Base-by-base conservation (phyloP, 92 coral and sea anemone species). In the Meandrina meandrites region DNA sequence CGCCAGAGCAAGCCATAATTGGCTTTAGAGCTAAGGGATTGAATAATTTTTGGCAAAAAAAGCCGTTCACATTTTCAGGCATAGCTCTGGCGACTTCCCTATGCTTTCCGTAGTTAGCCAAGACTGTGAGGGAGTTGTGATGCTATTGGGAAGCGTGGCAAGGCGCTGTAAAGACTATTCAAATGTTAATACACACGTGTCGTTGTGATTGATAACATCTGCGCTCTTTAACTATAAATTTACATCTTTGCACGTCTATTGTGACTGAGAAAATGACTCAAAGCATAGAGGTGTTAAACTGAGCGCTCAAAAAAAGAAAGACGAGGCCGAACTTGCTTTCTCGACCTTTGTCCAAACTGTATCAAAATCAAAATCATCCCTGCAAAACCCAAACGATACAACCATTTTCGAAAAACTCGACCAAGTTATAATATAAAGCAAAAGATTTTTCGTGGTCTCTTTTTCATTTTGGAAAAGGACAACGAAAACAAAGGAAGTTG, bases 141-240 rank as follows among this genome's bases (percentile, higher is more conserved):
- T 76, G 18, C 57, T 19, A 28, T 10, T 8, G 40, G 35, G 66
- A 76, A 85, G 76, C 76, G 82, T 58, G 82, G 76, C 76, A 34
- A 45, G 57, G 24, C 37, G 8, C 66, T 85, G 42, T 16, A 81
- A 84, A 54, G 17, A 37, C 93, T 35, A 84, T 91, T 91, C 86
- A 91, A 60, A 88, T 91, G 94, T 88, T 88, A 91, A 91, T 88
- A 70, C 45, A 88, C 94, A 91, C 91, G 94, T 91, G 94, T 88
- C 94, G 69, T 7, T 19, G 11, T n/a, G 76, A 79, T 91, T 30
- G 21, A 54, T 75, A 70, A 72, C 85, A 86, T 79, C 84, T 79
- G 84, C 58, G 36, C 66, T 37, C 78, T 79, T 68, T 53, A 68
- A 69, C 60, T 72, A 50, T 79, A 36, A 86, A 86, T 86, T 76